phyloP scores from a whole-genome alignment of 2,888 invertebrate genomes.

The Archips xylosteana region DNA sequence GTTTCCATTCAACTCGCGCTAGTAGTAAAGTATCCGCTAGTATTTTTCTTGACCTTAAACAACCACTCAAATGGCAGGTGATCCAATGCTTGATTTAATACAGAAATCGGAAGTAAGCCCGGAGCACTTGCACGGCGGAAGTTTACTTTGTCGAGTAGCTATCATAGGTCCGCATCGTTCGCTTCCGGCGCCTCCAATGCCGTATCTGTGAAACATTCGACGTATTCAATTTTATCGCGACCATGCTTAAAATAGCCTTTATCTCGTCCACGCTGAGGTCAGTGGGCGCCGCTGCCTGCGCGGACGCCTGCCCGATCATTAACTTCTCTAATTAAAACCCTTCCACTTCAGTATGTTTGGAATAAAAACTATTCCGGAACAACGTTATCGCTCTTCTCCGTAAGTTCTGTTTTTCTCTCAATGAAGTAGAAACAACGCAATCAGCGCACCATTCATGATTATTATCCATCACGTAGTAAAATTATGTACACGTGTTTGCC shows the following conservation, averaged over 20 bases:
- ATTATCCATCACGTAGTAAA: conserved; percentile 39
- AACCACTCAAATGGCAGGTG: conserved; percentile 5
- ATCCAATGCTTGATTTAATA: conserved; percentile 11
- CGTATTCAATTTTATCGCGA: conserved; percentile 77
- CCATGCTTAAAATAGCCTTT: conserved; percentile 79
- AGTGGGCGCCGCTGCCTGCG: conserved; percentile 71
- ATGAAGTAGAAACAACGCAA: conserved; percentile 42
- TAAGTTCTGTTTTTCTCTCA: conserved; percentile 43
- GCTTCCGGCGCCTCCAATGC: conserved; percentile 76
- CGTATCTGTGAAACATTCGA: conserved; percentile 75
- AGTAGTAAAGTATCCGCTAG: conserved; percentile 18
- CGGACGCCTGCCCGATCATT: conserved; percentile 70
- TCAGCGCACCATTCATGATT: conserved; percentile 42
- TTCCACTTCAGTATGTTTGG: conserved; percentile 56
- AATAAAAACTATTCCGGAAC: conserved; percentile 55
- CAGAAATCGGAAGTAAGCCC: conserved; percentile 31
- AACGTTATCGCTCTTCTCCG: conserved; percentile 52
- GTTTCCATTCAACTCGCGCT: conserved; percentile 29
- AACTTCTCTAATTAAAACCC: conserved; percentile 71
- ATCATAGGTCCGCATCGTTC: conserved; percentile 59
- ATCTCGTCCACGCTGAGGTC: conserved; percentile 82
- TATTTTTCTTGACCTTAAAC: conserved; percentile 14
- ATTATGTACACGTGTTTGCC: conserved; percentile 34
- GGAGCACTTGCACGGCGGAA: conserved; percentile 47
- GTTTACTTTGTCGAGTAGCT: conserved; percentile 52